These are phyloP conservation scores for Drosophila pachea DNA, from an alignment of 1,140 invertebrate species.

Conservation along the genomic window DNA sequence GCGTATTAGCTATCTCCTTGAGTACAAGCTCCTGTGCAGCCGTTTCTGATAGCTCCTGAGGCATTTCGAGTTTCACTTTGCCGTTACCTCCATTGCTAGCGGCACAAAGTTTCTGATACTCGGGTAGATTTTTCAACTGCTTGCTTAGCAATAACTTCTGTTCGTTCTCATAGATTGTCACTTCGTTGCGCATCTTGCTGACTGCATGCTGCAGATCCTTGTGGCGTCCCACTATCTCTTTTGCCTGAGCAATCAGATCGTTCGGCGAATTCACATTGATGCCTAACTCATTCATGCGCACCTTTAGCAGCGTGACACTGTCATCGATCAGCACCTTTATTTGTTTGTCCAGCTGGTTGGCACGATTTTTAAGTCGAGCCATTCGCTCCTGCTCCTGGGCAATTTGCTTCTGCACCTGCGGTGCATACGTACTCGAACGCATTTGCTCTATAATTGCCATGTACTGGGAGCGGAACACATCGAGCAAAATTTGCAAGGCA, in stretches of 20 bases:
- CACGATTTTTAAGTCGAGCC: slow-evolving; percentile 87
- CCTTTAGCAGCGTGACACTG: slow-evolving; percentile 92
- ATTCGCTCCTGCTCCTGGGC: slow-evolving; percentile 91
- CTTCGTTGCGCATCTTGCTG: slow-evolving; percentile 89
- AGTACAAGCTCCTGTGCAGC: slow-evolving; percentile 88
- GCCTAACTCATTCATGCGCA: slow-evolving; percentile 93
- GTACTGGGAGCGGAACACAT: slow-evolving; percentile 90
- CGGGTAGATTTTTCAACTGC: slow-evolving; percentile 79
- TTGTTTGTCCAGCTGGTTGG: slow-evolving; percentile 93
- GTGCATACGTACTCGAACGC: slow-evolving; percentile 87
- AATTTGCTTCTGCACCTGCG: slow-evolving; percentile 87
- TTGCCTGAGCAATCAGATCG: slow-evolving; percentile 92
- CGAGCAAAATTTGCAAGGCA: slow-evolving; percentile 90
- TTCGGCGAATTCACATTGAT: slow-evolving; percentile 90
- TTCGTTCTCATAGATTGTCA: slow-evolving; percentile 83
- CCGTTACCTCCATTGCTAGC: slow-evolving; percentile 46
- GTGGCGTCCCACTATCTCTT: slow-evolving; percentile 94
- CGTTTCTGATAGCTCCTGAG: slow-evolving; percentile 81
- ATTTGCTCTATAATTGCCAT: slow-evolving; percentile 89
- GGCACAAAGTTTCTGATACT: slow-evolving; percentile 80
- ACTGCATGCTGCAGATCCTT: slow-evolving; percentile 94
- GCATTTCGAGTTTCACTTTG: slow-evolving; percentile 64
- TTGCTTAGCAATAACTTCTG: slow-evolving; percentile 84
- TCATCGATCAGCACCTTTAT: slow-evolving; percentile 94
- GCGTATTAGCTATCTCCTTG: slow-evolving; percentile 90